Percentiles rank a stretch among this genome's conserved stretches.
Evolutionary conservation across 2,797 vertebrate genomes (phyloP).

Genomic region (Rachycentron canadum): DNA sequence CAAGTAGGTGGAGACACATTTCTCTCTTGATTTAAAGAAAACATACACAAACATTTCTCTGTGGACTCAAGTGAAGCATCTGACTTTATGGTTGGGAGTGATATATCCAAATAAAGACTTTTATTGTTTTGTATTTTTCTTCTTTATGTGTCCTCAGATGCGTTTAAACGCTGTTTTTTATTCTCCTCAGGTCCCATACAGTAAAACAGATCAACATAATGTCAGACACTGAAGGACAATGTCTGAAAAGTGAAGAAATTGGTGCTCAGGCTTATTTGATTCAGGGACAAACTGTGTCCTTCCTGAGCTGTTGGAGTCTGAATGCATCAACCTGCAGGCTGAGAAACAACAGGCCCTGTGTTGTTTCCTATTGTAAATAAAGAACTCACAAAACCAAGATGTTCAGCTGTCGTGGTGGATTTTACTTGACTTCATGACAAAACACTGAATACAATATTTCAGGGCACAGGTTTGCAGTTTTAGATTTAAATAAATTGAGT

Average conservation of each 20-base stretch:
- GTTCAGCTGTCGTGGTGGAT: background rate
- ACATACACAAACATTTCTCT: background rate
- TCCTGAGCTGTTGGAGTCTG: background rate
- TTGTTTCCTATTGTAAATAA: background rate
- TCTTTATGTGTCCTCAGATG: background rate
- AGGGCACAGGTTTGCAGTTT: background rate
- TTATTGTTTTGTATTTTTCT: background rate
- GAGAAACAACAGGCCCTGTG: background rate
- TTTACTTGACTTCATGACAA: background rate
- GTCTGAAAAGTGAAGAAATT: constrained; percentile 1
- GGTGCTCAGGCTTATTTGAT: background rate
- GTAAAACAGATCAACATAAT: background rate
- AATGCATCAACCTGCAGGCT: background rate
- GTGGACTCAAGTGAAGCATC: background rate
- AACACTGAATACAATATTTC: background rate
- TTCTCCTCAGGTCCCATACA: background rate
- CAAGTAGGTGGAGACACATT: too few relatives aligned
- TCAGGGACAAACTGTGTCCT: background rate
- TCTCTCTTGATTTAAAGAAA: background rate
- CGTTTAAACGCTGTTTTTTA: background rate
- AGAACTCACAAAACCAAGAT: background rate
- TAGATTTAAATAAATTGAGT: background rate
- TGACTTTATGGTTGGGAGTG: background rate
- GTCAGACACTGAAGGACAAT: background rate
- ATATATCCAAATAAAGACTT: background rate